Percentiles rank a stretch among this genome's conserved stretches.
Conservation (phyloP, 2,797 vertebrate genomes). For the Heterohyrax brucei region DNA sequence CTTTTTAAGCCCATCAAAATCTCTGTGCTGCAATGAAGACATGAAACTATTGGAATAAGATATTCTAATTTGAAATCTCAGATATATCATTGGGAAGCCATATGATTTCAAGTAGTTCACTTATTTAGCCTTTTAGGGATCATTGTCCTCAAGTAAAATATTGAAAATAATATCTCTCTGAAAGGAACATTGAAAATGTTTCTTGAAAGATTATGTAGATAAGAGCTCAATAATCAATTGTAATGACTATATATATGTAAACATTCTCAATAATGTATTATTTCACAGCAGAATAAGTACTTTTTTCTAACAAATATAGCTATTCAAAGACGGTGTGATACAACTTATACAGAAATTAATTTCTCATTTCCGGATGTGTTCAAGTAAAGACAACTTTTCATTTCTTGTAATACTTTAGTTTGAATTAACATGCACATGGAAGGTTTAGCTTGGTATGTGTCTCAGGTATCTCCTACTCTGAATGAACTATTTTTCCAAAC, state of each 20-base stretch:
- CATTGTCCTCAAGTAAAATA: background rate
- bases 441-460: background rate
- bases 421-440: background rate
- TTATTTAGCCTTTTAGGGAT: background rate
- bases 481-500: background rate
- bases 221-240: background rate
- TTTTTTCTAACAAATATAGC: background rate
- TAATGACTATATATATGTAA: background rate
- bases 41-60: background rate
- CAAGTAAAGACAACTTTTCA: background rate
- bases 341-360: background rate
- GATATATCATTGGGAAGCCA: background rate
- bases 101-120: background rate
- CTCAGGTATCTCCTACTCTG: too few species aligned
- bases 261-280: background rate
- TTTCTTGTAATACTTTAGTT: background rate
- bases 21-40: background rate
- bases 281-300: background rate
- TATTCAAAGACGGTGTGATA: background rate
- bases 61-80: background rate
- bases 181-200: background rate
- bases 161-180: background rate
- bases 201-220: background rate
- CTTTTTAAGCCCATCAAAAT: background rate
- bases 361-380: background rate